Evolutionary conservation across 2,113 vertebrate species (phyloP).

Genomic region (Thomomys bottae): DNA sequence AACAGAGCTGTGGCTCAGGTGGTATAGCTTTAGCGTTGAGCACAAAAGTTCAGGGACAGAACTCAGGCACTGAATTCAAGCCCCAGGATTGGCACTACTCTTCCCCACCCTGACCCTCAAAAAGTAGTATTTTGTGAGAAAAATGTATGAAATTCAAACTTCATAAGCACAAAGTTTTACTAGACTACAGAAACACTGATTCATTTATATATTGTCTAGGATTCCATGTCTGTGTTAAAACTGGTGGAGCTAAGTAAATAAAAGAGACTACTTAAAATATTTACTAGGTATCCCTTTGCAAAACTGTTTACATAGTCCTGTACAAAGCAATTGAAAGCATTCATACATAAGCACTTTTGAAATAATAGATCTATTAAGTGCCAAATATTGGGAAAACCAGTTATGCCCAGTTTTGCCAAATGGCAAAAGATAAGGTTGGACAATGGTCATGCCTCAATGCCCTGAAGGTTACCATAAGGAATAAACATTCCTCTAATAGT

Average conservation of each 20-base stretch:
- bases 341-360: constrained; percentile 39
- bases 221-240: constrained; percentile 44
- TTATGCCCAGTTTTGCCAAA: neutral
- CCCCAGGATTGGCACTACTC: no score
- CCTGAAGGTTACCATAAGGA: constrained; percentile 22
- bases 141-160: constrained; percentile 55
- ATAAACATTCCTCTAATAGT: neutral
- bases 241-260: constrained; percentile 28
- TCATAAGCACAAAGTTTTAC: constrained; percentile 22
- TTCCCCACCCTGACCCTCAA: no score
- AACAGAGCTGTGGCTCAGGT: no score
- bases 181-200: constrained; percentile 24
- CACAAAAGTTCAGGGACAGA: no score
- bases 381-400: neutral
- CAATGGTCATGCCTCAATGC: neutral
- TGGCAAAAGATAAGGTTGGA: neutral
- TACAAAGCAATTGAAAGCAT: constrained; percentile 21
- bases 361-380: constrained; percentile 14
- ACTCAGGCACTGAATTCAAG: no score
- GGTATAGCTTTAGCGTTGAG: no score
- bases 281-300: constrained; percentile 17
- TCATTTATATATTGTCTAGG: constrained; percentile 25
- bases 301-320: neutral
- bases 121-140: neutral
- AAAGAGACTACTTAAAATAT: constrained; percentile 46